Evolutionary conservation across 2,113 vertebrate genomes (phyloP).

Genomic region (Scalopus aquaticus): DNA sequence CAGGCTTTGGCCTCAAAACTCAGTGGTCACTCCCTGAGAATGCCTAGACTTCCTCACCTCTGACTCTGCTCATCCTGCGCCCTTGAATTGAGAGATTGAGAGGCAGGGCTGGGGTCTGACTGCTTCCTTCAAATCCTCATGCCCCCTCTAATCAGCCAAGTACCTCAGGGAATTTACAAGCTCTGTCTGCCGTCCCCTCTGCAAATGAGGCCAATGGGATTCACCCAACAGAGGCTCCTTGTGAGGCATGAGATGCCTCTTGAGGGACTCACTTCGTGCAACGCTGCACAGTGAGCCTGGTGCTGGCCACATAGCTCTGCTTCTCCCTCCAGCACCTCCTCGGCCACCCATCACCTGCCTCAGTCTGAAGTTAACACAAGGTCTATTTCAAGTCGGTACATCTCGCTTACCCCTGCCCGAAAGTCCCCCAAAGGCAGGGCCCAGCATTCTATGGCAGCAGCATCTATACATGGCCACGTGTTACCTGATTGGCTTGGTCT

Average conservation of each 20-base stretch:
- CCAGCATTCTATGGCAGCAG: fast-evolving
- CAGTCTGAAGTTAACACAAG: background rate
- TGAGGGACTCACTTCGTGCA: too few species aligned
- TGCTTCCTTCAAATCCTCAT: background rate
- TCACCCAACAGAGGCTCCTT: background rate
- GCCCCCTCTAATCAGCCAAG: too few species aligned
- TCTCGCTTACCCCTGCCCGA: background rate
- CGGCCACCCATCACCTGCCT: background rate
- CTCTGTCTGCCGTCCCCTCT: background rate
- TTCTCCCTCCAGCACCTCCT: background rate
- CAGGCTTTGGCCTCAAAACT: too few species aligned
- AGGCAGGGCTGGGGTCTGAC: background rate
- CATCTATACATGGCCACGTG: background rate
- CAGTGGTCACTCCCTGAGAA: fast-evolving
- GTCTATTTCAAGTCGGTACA: background rate
- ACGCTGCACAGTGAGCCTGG: fast-evolving
- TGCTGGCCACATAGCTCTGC: fast-evolving
- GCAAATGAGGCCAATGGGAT: fast-evolving
- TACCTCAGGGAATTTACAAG: background rate
- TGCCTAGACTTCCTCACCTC: background rate
- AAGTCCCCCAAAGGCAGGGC: background rate
- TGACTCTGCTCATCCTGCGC: background rate
- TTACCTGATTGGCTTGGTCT: background rate
- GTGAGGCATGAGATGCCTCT: background rate
- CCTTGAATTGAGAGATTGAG: background rate